phyloP scores from a whole-genome alignment of 2,113 vertebrate species.

The Plecotus auritus region DNA sequence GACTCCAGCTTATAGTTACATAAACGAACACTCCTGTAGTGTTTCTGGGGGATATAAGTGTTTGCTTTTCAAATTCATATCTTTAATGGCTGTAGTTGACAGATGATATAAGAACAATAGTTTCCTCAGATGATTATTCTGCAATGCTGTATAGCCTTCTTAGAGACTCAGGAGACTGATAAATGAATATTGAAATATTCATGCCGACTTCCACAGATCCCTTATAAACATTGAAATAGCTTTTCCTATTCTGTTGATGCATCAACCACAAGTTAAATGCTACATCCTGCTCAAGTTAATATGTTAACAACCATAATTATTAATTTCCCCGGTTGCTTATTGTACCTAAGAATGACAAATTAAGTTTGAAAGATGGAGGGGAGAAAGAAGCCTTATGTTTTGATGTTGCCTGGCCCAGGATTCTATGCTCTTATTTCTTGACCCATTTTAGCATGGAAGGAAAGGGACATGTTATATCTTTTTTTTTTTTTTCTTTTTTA shows the following conservation, averaged over 20 bases:
- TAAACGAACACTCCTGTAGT: background rate
- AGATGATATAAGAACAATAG: background rate
- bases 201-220: background rate
- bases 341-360: slow-evolving; percentile 5
- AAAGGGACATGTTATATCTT: background rate
- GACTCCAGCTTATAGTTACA: background rate
- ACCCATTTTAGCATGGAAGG: background rate
- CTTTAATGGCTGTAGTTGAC: background rate
- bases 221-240: background rate
- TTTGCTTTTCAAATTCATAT: slow-evolving; percentile 7
- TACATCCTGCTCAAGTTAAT: background rate
- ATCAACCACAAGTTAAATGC: background rate
- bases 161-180: background rate
- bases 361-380: background rate
- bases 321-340: background rate
- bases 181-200: slow-evolving; percentile 26
- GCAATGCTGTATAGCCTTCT: background rate
- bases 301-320: background rate
- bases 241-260: background rate
- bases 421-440: background rate
- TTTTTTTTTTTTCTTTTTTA: background rate
- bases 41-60: background rate
- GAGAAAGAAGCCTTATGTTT: background rate
- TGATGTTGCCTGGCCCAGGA: background rate
- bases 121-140: background rate